Evolutionary conservation across 2,797 vertebrate genomes (phyloP).

Genomic region (Lithobates sylvaticus): DNA sequence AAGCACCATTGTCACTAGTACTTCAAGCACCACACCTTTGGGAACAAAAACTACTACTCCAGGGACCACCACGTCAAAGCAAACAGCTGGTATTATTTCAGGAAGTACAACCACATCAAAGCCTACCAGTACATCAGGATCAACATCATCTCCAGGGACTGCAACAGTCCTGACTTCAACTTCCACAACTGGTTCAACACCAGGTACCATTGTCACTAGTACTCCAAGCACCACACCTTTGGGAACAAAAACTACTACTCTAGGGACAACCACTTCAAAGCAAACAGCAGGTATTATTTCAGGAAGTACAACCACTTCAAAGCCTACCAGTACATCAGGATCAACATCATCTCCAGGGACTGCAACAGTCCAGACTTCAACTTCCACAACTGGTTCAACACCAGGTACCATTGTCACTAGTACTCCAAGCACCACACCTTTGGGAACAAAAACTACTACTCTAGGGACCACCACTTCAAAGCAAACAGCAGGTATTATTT

Average conservation of each 20-base stretch:
- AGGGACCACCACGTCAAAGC: no score
- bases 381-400: neutral
- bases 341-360: neutral
- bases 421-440: neutral
- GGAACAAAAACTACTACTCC: neutral
- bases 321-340: neutral
- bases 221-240: neutral
- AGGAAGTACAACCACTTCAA: no score
- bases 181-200: neutral
- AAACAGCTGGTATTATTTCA: no score
- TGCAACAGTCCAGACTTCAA: no score
- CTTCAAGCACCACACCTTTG: neutral
- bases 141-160: neutral
- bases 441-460: neutral
- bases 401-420: neutral
- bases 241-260: neutral
- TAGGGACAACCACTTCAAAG: constrained; percentile 4
- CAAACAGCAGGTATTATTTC: no score
- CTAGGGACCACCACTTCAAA: constrained; percentile 32
- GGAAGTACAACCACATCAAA: neutral
- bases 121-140: neutral
- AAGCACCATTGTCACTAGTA: neutral
- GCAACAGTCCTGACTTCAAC: no score
- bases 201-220: neutral
- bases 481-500: no score